Evolutionary conservation across 2,113 vertebrate genomes (phyloP), one percentile per base, ranked within the genome.

Genomic region (Prolemur simus): DNA sequence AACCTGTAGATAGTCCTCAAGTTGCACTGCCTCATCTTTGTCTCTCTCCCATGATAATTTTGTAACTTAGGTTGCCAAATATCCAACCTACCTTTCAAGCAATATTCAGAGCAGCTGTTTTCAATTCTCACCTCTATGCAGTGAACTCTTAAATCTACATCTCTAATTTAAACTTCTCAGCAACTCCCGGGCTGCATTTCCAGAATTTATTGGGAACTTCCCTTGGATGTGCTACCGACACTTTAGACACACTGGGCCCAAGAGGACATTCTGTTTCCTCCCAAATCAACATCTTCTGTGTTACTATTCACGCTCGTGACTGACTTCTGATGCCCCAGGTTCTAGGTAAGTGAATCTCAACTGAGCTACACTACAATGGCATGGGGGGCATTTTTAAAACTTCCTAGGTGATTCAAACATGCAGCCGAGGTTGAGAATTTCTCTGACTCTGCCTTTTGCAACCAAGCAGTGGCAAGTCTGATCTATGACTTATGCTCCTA

Each of bases 1-100:
- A 5, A 32, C 18, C 15, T 27, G 42, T 8, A 0, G 3, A 7
- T 10, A 8, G 4, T 13, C 42, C 42, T 42, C 12, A 1, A 29
- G 9, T 10, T 39, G 34, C 42, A 81, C 1, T 18, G 9, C 64
- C 76, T 54, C 9, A 3, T 52, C 45, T 87, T 5, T 47, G 47
- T 56, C 77, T 56, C 76, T 73, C n/a, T 64, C 47, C 27, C n/a
- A 2, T 18, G 54, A 81, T 58, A 74, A 23, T 64, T 83, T 45
- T 37, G n/a, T 74, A 60, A 56, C 42, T 82, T 64, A 71, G 39
- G 25, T 81, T 87, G 73, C 84, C 49, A 60, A 71, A 71, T 39
- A 80, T 34, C 12, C 34, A 25, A 13, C 63, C 91, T 47, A 47
- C 23, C 34, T 69, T 80, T 3, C 92, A 80, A 60, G 58, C 84